phyloP scores from a whole-genome alignment of 2,113 vertebrate species.

The Cheilinus undulatus region DNA sequence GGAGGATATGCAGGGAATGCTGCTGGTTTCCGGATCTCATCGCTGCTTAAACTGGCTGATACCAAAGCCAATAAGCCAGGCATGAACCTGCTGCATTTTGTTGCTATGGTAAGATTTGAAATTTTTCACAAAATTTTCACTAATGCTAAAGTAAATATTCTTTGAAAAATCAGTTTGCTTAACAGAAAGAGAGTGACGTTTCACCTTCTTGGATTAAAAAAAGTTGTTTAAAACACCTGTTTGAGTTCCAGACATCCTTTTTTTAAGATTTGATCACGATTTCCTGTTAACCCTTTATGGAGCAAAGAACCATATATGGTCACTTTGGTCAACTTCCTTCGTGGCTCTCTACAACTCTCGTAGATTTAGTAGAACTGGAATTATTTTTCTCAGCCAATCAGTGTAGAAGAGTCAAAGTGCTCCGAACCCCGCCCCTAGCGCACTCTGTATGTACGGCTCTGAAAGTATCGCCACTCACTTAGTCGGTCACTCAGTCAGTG shows the following conservation, averaged over 20 bases:
- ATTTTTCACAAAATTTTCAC: background rate
- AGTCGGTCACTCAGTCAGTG: too few relatives aligned
- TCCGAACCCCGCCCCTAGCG: too few relatives aligned
- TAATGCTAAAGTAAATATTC: background rate
- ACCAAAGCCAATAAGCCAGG: slow-evolving; percentile 89
- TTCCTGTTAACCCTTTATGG: too few relatives aligned
- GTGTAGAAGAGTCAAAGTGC: too few relatives aligned
- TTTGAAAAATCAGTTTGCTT: background rate
- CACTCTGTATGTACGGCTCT: too few relatives aligned
- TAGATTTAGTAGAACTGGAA: too few relatives aligned
- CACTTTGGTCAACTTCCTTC: too few relatives aligned
- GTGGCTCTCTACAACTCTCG: too few relatives aligned
- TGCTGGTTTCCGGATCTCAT: slow-evolving; percentile 86
- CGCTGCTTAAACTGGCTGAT: slow-evolving; percentile 87
- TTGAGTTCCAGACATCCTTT: background rate
- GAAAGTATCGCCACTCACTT: too few relatives aligned
- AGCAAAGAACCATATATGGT: too few relatives aligned
- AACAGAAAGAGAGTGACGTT: too few relatives aligned
- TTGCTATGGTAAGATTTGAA: slow-evolving; percentile 86
- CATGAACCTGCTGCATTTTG: slow-evolving; percentile 89
- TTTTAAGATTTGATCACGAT: background rate
- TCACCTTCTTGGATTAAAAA: background rate
- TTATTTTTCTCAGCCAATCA: too few relatives aligned
- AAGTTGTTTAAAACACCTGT: background rate
- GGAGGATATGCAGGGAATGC: slow-evolving; percentile 89